These are phyloP conservation scores for Pseudochirops cupreus DNA, from an alignment of 2,797 vertebrate species.

Conservation along the genomic window DNA sequence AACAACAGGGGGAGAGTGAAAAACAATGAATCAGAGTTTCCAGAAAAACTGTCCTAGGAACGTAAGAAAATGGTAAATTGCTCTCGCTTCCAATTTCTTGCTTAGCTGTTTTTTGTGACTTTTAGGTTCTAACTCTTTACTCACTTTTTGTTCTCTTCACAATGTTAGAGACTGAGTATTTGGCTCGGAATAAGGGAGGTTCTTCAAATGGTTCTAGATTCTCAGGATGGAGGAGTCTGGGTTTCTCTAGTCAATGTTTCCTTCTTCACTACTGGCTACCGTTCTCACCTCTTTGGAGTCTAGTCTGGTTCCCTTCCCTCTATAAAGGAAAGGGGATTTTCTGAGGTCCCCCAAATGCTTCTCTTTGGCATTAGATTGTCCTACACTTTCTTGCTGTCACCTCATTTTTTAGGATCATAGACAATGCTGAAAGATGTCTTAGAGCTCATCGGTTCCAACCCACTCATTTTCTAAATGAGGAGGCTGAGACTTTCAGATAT, in stretches of 20 bases:
- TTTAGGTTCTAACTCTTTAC: background rate
- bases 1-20: background rate
- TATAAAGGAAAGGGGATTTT: background rate
- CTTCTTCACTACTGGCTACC: background rate
- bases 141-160: slow-evolving; percentile 1
- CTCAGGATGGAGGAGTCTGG: background rate
- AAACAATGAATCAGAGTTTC: background rate
- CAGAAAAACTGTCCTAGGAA: background rate
- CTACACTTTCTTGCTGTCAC: background rate
- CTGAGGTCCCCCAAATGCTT: background rate
- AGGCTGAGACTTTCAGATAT: background rate
- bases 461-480: background rate
- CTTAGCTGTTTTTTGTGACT: background rate
- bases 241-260: background rate
- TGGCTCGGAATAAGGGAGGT: background rate
- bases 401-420: background rate
- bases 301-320: background rate
- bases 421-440: background rate
- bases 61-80: background rate
- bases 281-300: background rate
- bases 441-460: background rate
- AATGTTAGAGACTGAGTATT: background rate
- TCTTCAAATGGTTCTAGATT: slow-evolving; percentile 11
- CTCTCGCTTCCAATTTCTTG: background rate
- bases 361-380: background rate